These are phyloP conservation scores for Triplophysa tibetana DNA, from an alignment of 2,113 vertebrate genomes.

Conservation along the genomic window DNA sequence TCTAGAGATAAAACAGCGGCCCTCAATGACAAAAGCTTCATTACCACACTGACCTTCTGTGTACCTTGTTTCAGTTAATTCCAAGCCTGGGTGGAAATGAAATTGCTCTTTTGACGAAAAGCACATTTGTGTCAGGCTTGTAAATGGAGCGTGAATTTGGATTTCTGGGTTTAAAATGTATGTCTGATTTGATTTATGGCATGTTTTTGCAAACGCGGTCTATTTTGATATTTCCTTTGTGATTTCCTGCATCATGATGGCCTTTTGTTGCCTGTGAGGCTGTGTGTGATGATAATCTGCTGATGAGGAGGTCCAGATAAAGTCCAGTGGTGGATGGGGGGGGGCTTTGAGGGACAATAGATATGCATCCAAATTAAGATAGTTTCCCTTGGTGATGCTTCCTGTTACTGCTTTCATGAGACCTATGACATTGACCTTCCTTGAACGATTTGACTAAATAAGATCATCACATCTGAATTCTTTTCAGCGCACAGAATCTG, in stretches of 20 bases:
- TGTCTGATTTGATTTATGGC: conserved; percentile 22
- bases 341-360: conserved; percentile 50
- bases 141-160: neutral
- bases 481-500: neutral
- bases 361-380: conserved; percentile 57
- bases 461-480: conserved; percentile 23
- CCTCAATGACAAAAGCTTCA: neutral
- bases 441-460: conserved; percentile 46
- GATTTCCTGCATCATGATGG: conserved; percentile 49
- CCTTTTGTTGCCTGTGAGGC: conserved; percentile 45
- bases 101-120: neutral
- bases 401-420: conserved; percentile 50
- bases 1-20: neutral
- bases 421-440: conserved; percentile 52
- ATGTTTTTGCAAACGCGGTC: conserved; percentile 38
- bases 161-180: conserved; percentile 2
- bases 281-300: conserved; percentile 46
- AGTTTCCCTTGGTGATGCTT: conserved; percentile 47
- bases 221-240: conserved; percentile 38
- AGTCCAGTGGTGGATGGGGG: conserved; percentile 34
- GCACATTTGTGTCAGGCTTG: neutral
- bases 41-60: conserved; percentile 13
- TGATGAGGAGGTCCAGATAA: conserved; percentile 47
- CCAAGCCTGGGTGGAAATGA: neutral
- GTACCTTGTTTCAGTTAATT: neutral